Evolutionary conservation across 2,797 vertebrate species (phyloP).

Genomic region (Sebastiscus tertius): DNA sequence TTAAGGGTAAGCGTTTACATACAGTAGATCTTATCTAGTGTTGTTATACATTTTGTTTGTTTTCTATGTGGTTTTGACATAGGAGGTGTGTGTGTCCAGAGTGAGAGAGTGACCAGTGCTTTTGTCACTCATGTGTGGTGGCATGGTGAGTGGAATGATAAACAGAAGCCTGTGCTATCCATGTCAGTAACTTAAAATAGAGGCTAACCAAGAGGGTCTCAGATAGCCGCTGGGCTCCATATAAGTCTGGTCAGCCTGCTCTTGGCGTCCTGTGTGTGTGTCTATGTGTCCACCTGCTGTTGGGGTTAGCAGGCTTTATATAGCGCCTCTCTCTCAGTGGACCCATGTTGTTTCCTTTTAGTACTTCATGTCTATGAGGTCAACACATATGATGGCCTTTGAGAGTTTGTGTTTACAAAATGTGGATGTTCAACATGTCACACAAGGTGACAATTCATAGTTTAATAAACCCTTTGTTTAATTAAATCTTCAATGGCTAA

Average conservation of each 20-base stretch:
- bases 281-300: constrained; percentile 78
- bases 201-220: constrained; percentile 76
- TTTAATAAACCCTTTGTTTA: background rate
- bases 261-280: constrained; percentile 50
- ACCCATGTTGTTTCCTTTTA: constrained; percentile 31
- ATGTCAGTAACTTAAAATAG: constrained; percentile 90
- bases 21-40: background rate
- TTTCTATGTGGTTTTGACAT: constrained; percentile 17
- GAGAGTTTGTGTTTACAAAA: constrained; percentile 20
- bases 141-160: constrained; percentile 86
- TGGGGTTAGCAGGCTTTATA: constrained; percentile 64
- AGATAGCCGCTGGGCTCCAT: constrained; percentile 81
- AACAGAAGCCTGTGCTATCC: constrained; percentile 86
- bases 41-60: background rate
- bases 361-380: constrained; percentile 18
- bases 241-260: constrained; percentile 85
- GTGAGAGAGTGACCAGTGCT: constrained; percentile 34
- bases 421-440: background rate
- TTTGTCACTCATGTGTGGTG: constrained; percentile 69
- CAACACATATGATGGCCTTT: constrained; percentile 14
- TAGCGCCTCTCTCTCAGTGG: constrained; percentile 69
- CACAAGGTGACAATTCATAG: background rate
- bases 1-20: background rate
- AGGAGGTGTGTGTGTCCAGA: constrained; percentile 12
- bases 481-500: too few species aligned